phyloP scores from a whole-genome alignment of 1,140 invertebrate species.

The Muscidifurax raptorellus region DNA sequence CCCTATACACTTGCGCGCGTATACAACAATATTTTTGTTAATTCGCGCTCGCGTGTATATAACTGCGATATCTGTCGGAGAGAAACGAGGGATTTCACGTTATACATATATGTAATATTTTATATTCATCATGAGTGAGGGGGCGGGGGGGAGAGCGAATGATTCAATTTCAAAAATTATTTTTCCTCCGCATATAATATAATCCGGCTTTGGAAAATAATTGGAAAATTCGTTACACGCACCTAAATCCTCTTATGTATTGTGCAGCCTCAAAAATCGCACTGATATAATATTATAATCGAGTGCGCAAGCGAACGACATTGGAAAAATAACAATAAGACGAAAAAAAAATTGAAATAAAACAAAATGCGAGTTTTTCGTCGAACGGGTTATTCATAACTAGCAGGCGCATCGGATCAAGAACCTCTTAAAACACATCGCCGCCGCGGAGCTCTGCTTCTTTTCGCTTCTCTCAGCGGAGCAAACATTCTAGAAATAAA shows the following conservation, averaged over 20 bases:
- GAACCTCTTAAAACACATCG: conserved; percentile 71
- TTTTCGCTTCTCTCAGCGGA: conserved; percentile 65
- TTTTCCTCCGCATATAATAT: not conserved
- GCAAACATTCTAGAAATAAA: conserved; percentile 75
- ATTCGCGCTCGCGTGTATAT: not conserved
- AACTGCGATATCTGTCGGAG: not conserved
- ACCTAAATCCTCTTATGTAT: not conserved
- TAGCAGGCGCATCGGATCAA: conserved; percentile 63
- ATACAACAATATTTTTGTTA: not conserved
- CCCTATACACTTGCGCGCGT: not conserved
- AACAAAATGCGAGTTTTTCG: not conserved
- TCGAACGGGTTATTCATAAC: conserved; percentile 51
- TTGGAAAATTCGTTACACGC: not conserved
- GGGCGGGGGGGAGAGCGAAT: not conserved
- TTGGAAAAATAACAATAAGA: not conserved
- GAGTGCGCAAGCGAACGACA: not conserved
- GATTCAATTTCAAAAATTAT: not conserved
- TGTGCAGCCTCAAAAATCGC: not conserved
- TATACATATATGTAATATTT: not conserved
- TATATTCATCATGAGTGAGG: no score
- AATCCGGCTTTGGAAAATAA: not conserved
- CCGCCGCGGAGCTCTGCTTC: conserved; percentile 58
- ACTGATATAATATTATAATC: not conserved
- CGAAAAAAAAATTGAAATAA: not conserved
- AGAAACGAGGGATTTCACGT: no score